phyloP scores from a whole-genome alignment of 2,888 invertebrate genomes.

The Smittia sp. region DNA sequence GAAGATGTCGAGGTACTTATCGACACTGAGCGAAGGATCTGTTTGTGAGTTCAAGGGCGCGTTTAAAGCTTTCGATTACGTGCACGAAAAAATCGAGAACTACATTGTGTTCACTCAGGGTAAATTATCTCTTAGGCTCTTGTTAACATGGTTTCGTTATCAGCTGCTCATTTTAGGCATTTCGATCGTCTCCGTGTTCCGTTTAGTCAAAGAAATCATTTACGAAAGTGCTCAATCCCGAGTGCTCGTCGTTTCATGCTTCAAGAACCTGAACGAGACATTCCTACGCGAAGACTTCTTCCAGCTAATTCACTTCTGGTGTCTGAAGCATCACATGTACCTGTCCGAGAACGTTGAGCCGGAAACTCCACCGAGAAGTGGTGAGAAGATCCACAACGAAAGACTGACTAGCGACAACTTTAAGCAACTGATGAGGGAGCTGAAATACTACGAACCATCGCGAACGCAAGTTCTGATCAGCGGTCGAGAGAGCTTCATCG shows the following conservation, averaged over 20 bases:
- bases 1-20: neutral
- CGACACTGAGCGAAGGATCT: neutral
- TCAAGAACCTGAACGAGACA: neutral
- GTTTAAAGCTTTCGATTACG: neutral
- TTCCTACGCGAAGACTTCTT: conserved; percentile 10
- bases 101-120: conserved; percentile 10
- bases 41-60: conserved; percentile 15
- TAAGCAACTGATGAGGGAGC: neutral
- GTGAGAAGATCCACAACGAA: neutral
- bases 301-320: neutral
- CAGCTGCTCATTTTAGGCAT: neutral
- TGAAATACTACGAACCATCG: neutral
- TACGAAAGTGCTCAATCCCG: conserved; percentile 14
- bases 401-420: neutral
- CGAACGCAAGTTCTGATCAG: neutral
- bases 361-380: neutral
- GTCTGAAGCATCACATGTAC: neutral
- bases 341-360: neutral
- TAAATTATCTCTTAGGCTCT: neutral
- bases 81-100: neutral
- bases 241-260: neutral
- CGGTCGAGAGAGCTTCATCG: conserved; percentile 2
- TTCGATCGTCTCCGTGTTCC: neutral
- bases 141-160: neutral
- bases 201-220: conserved; percentile 12